Conservation (phyloP, 2,113 vertebrate genomes). For the Lophotis ruficrista region DNA sequence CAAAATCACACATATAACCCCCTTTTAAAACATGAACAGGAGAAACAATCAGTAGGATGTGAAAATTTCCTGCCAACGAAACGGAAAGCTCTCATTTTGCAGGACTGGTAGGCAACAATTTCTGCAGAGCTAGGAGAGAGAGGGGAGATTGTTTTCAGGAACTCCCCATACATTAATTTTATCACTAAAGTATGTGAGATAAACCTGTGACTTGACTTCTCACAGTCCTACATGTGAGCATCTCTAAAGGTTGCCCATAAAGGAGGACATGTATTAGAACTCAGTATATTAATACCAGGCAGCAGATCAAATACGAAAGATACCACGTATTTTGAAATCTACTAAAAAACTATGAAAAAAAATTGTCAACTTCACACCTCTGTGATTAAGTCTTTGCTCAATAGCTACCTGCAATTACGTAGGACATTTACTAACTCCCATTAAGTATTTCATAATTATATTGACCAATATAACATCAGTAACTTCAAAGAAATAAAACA, state of each 20-base stretch:
- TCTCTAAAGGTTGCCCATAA: not conserved
- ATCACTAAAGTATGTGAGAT: not conserved
- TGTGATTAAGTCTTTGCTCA: not conserved
- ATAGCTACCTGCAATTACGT: accelerated
- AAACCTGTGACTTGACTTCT: not conserved
- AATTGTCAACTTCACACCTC: not conserved
- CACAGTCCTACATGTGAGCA: not conserved
- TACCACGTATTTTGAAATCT: not conserved
- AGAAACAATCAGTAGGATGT: not conserved
- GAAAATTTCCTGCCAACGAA: not conserved
- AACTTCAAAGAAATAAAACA: not conserved
- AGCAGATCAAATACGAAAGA: not conserved
- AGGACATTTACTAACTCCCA: not conserved
- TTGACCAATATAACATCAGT: not conserved
- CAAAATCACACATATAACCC: not conserved
- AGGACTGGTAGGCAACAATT: not conserved
- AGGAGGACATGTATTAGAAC: not conserved
- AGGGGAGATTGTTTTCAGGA: not conserved
- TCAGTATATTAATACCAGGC: not conserved
- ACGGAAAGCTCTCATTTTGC: not conserved
- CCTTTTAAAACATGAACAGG: not conserved
- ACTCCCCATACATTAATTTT: not conserved
- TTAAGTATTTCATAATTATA: not conserved
- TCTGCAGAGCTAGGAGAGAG: not conserved
- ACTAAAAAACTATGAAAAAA: not conserved